These are phyloP conservation scores for Imbricaverruca yamaguchii DNA, from an alignment of 2,888 invertebrate genomes.

Conservation along the genomic window DNA sequence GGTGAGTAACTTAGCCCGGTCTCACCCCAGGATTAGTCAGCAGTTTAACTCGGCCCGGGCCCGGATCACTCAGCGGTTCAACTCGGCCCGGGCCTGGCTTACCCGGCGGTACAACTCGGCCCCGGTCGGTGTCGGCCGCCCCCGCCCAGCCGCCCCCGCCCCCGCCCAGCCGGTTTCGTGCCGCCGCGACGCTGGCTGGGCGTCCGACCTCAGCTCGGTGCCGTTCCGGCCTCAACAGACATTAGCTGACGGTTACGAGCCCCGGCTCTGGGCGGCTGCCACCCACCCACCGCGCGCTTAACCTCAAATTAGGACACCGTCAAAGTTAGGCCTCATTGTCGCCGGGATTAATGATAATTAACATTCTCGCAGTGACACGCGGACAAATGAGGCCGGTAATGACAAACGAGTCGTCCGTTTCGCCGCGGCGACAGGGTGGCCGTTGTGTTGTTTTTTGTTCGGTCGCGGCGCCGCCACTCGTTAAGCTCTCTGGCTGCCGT, in stretches of 20 bases:
- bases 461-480: background rate
- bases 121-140: too few species aligned
- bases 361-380: background rate
- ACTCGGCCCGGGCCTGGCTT: too few species aligned
- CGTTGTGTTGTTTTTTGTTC: background rate
- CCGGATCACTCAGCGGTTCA: too few species aligned
- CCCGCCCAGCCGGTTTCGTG: too few species aligned
- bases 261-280: background rate
- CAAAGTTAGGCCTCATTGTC: slow-evolving; percentile 1
- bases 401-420: background rate
- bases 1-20: too few species aligned
- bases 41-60: too few species aligned
- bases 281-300: slow-evolving; percentile 6
- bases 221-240: too few species aligned
- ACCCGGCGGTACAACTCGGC: too few species aligned
- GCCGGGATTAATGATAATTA: slow-evolving; percentile 19
- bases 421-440: background rate
- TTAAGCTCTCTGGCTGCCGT: background rate
- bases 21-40: too few species aligned
- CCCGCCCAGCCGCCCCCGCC: too few species aligned
- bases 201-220: too few species aligned
- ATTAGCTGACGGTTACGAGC: background rate
- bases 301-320: slow-evolving; percentile 5
- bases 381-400: slow-evolving; percentile 14
- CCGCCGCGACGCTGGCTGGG: too few species aligned